Evolutionary conservation across 2,113 vertebrate genomes (phyloP), one percentile per base, ranked within the genome.

Genomic region (Romanogobio albipinnatus): DNA sequence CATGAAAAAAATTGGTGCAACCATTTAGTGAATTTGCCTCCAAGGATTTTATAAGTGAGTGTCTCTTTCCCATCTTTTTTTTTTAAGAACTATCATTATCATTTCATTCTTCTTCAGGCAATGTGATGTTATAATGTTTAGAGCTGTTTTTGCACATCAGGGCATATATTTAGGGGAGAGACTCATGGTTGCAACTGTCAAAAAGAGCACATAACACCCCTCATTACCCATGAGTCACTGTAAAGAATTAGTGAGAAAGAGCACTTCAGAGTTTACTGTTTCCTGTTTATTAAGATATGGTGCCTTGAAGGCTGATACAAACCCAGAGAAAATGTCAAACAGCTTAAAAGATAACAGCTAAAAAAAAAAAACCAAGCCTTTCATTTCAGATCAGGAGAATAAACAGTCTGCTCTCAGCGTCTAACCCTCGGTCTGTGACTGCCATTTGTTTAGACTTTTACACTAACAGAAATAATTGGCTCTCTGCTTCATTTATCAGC

Each of bases 241-340:
- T 82, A 71, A 89, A 82, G 71, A 80, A 53, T 70, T 64, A 15
- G 70, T 76, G 80, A 51, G 77, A 84, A 61, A 82, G 62, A 83
- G 56, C 82, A 86, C 86, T 89, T 84, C 26, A 77, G 43, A 81
- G 66, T 87, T 88, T 86, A 86, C 87, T 43, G 89, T 86, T 86
- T 90, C 83, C 86, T 87, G 87, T 89, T 88, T 90, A 90, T 84
- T 70, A 82, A 84, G 84, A 84, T 87, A 66, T 17, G 64, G 82
- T 78, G 85, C 78, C 85, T 74, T 85, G 79, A 75, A 88, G 83
- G 68, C 71, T 82, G 76, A 82, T 58, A 74, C 64, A 14, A 80
- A 86, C 73, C 62, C 36, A 29, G 85, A 78, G 56, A 86, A 70
- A 89, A 82, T 85, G 84, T 85, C n/a, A 81, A 76, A 76, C 13